Evolutionary conservation across 2,797 vertebrate species (phyloP), one percentile per base, ranked within the genome.

Genomic region (Apogon hyalosoma): DNA sequence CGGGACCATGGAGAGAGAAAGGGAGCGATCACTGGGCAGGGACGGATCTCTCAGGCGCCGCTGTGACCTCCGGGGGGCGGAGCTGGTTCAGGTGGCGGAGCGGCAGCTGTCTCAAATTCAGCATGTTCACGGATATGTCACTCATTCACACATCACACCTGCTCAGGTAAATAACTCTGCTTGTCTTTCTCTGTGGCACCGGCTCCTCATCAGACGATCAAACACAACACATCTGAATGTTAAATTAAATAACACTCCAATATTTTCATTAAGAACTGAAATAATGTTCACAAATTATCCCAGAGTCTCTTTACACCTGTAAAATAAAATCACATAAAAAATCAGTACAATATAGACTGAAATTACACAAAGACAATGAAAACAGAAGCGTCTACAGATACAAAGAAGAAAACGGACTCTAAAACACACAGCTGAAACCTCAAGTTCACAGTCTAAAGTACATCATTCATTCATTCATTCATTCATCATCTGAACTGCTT

Each of bases 61-160:
- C 18, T 87, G 85, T 47, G 95, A 97, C 78, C 90, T 94, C 80
- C 92, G 89, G 0, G 95, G 94, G 15, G 96, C 96, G 0, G 97
- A 98, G 86, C 86, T 98, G 76, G 97, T 98, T 69, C 98, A 99
- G 46, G 95, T 98, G 58, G 97, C 97, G 0, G 96, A 98, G 90
- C 96, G 96, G 86, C 97, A 95, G 79, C 92, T 99, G 54, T 98
- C 97, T n/a, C 96, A 97, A 80, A 97, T 98, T 59, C 96, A 99
- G 77, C 97, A 96, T 59, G 94, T 98, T 36, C 97, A 98, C 49
- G 96, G 97, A 88, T 97, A 96, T 83, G 97, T 98, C 87, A 95
- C 96, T 66, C 97, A 97, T 86, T 94, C 96, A 75, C 97, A 98
- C 84, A 96, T 98, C 75, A 59, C 90, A 14, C 87, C 89, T 28